Percentiles rank a stretch among this genome's conserved stretches.
These are phyloP conservation scores for Leptinotarsa juncta DNA, from an alignment of 2,888 invertebrate genomes.

Conservation along the genomic window DNA sequence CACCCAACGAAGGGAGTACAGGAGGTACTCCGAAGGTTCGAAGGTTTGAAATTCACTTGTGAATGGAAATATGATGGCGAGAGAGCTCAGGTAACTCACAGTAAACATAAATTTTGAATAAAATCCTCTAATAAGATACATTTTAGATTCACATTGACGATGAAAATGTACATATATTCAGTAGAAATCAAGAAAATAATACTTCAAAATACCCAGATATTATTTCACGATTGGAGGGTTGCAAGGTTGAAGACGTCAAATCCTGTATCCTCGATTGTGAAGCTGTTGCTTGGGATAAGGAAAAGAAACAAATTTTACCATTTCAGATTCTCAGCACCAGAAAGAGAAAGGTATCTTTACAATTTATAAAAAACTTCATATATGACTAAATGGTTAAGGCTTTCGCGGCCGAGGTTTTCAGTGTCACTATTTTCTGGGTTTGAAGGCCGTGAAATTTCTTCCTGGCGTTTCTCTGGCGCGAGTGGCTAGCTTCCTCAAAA, in stretches of 20 bases:
- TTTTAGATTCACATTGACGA: conserved; percentile 80
- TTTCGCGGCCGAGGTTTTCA: too few species aligned
- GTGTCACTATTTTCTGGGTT: too few species aligned
- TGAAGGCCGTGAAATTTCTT: too few species aligned
- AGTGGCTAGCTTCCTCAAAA: too few species aligned
- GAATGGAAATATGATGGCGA: conserved; percentile 99
- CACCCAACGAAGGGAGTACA: conserved; percentile 96
- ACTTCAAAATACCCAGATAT: conserved; percentile 97
- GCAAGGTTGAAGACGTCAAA: conserved; percentile 71
- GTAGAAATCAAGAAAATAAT: conserved; percentile 95
- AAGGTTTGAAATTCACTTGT: conserved; percentile 89
- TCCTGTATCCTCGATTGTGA: conserved; percentile 96
- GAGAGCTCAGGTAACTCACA: conserved; percentile 82
- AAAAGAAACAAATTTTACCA: conserved; percentile 89
- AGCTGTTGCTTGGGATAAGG: conserved; percentile 95
- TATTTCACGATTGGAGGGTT: conserved; percentile 75
- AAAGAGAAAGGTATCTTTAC: conserved; percentile 85
- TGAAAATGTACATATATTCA: conserved; percentile 84
- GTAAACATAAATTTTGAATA: background rate
- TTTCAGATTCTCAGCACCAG: conserved; percentile 96
- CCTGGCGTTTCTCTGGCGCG: too few species aligned
- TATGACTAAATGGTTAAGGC: conserved; percentile 49
- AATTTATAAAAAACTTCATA: conserved; percentile 62
- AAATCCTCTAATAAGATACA: conserved; percentile 8
- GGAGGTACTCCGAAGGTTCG: conserved; percentile 82